Evolutionary conservation across 2,797 vertebrate genomes (phyloP), one percentile per base, ranked within the genome.

Genomic region (Otolemur crassicaudatus): DNA sequence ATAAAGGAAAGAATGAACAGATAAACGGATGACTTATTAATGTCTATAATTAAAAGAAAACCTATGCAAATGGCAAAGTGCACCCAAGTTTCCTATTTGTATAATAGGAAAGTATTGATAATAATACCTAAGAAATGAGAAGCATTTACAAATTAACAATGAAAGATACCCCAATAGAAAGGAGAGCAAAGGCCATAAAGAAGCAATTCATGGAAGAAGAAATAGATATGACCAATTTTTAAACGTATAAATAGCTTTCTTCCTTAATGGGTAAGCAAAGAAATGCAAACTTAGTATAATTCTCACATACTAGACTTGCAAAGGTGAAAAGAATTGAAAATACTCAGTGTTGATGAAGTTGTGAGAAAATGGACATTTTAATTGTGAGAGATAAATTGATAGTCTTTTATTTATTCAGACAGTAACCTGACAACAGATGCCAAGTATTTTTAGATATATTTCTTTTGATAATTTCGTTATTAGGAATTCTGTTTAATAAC

Each of bases 21-120:
- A 29, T 56, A 77, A 79, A 56, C 46, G 27, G 37, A 29, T 77
- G 17, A 20, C 53, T 89, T 37, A 69, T 65, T 73, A 49, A 72
- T 77, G 76, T 92, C 46, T 86, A 34, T 69, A 76, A 77, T 77
- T 56, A 43, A 79, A 77, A 90, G 70, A 40, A 92, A 87, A 77
- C 2, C 61, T 87, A 40, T n/a, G 37, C 10, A 76, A 27, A 63
- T 73, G n/a, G 20, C 40, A 94, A 87, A 83, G 31, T 91, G 43
- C 25, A 69, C 5, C 4, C 46, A 94, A 84, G 31, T 91, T 94
- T 96, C 40, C 56, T 90, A 37, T 69, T 91, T 87, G 10, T 23
- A 46, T 76, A 63, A 60, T 40, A 40, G 40, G 40, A 40, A 40
- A 40, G 4, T 5, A 40, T 5, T 40, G 40, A 40, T 40, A 40